Percentiles rank a stretch among this genome's conserved stretches.
Evolutionary conservation across 2,113 vertebrate species (phyloP).

Genomic region (Oryzias woworae): DNA sequence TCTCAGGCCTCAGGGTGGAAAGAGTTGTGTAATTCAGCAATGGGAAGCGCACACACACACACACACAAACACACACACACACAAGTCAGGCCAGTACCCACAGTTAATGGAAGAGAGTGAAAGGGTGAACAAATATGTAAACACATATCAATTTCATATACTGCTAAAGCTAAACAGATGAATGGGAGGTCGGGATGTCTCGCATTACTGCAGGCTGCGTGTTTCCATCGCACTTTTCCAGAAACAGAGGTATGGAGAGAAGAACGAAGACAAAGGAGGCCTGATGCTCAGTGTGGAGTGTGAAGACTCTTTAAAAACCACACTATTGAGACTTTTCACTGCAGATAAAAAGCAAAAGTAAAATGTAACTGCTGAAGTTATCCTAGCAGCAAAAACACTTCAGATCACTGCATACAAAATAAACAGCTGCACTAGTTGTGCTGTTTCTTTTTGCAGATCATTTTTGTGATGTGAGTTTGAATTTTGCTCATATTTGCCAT

Average conservation of each 20-base stretch:
- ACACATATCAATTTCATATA: slow-evolving; percentile 71
- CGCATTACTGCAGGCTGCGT: slow-evolving; percentile 53
- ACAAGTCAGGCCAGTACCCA: slow-evolving; percentile 39
- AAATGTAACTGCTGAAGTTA: no score
- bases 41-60: slow-evolving; percentile 36
- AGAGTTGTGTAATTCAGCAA: slow-evolving; percentile 75
- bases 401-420: no score
- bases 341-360: no score
- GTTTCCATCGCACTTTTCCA: slow-evolving; percentile 56
- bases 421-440: no score
- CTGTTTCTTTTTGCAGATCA: no score
- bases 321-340: no score
- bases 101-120: slow-evolving; percentile 70
- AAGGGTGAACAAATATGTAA: slow-evolving; percentile 75
- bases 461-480: no score
- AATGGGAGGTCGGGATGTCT: slow-evolving; percentile 74
- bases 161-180: slow-evolving; percentile 73
- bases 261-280: slow-evolving; percentile 7
- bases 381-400: no score
- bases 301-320: no score
- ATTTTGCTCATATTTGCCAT: no score
- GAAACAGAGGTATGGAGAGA: slow-evolving; percentile 44
- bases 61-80: not conserved
- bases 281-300: not conserved
- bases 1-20: slow-evolving; percentile 76